Conservation (phyloP, 1,140 invertebrate genomes). For the Aradophagus sp. region DNA sequence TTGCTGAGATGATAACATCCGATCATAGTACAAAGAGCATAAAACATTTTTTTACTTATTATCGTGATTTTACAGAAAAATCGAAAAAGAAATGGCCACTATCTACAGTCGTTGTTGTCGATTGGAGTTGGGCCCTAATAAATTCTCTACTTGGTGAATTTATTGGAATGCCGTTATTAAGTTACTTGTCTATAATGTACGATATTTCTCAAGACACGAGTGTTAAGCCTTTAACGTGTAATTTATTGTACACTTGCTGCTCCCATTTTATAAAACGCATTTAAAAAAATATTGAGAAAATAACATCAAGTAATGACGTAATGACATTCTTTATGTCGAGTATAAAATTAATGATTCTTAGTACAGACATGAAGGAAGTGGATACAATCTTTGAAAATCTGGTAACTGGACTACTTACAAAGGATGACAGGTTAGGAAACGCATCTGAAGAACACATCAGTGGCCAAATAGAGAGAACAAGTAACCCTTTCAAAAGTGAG, state of each 20-base stretch:
- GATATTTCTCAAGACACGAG: conserved; percentile 1
- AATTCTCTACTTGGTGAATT: conserved; percentile 3
- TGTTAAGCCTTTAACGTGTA: conserved; percentile 4
- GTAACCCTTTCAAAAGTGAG: not conserved
- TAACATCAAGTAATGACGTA: not conserved
- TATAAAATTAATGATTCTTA: conserved; percentile 5
- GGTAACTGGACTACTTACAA: conserved; percentile 4
- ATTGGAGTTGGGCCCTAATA: conserved; percentile 30
- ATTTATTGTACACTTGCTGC: conserved; percentile 5
- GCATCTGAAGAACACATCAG: not conserved
- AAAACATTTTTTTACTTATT: conserved; percentile 12
- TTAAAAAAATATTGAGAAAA: conserved; percentile 6
- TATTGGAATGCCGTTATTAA: conserved; percentile 4
- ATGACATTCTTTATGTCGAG: conserved; percentile 4
- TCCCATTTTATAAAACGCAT: conserved; percentile 9
- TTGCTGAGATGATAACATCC: conserved; percentile 22
- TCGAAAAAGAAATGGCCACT: conserved; percentile 2
- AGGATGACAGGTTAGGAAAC: not conserved
- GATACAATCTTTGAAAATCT: conserved; percentile 8
- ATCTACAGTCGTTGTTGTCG: conserved; percentile 7
- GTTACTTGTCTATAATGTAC: conserved; percentile 2
- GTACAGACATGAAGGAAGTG: not conserved
- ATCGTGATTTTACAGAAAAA: conserved; percentile 3
- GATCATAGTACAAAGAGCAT: conserved; percentile 21
- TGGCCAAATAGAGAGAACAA: not conserved